Evolutionary conservation across 2,797 vertebrate genomes (phyloP).

Genomic region (Chanos chanos): DNA sequence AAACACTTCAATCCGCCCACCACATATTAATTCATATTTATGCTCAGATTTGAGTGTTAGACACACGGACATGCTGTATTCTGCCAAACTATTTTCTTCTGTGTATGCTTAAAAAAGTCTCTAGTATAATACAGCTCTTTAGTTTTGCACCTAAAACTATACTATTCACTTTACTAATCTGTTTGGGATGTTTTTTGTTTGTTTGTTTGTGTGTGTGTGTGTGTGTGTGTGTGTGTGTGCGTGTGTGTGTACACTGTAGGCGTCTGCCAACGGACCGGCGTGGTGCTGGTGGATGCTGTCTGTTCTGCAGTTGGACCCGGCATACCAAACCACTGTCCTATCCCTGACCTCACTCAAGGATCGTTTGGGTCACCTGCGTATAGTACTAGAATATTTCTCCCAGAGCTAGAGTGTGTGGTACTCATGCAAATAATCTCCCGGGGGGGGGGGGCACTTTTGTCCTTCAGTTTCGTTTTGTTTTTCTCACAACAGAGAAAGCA

Average conservation of each 20-base stretch:
- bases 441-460: not conserved
- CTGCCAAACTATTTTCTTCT: not conserved
- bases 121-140: not conserved
- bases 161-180: not conserved
- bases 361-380: constrained; percentile 79
- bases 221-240: not conserved
- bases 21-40: not conserved
- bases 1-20: too few relatives aligned
- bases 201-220: not conserved
- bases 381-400: constrained; percentile 77
- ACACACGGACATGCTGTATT: not conserved
- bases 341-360: constrained; percentile 80
- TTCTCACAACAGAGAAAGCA: not conserved
- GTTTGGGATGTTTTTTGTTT: too few relatives aligned
- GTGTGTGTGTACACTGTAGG: constrained; percentile 60
- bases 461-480: too few relatives aligned
- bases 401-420: constrained; percentile 61
- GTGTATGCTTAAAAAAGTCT: not conserved
- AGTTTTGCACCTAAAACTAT: not conserved
- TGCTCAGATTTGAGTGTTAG: not conserved
- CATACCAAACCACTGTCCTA: constrained; percentile 81
- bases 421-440: not conserved
- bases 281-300: constrained; percentile 96
- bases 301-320: constrained; percentile 81
- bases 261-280: constrained; percentile 73